Percentiles rank a stretch among this genome's conserved stretches.
These are phyloP conservation scores for Allygus modestus DNA, from an alignment of 2,888 invertebrate species.

Conservation along the genomic window DNA sequence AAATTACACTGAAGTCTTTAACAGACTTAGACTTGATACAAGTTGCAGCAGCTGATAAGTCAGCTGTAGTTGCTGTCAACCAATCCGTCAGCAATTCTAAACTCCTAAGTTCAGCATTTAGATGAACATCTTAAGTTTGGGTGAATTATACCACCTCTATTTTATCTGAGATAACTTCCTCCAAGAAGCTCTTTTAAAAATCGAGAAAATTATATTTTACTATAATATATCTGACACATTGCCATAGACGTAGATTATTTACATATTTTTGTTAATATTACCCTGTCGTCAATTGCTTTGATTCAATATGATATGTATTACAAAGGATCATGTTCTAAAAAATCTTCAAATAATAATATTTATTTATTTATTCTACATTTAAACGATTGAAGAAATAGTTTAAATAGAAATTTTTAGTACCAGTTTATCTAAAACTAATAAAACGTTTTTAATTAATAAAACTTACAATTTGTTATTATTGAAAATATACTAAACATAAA, in stretches of 20 bases:
- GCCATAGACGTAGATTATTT: background rate
- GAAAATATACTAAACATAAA: too few species aligned
- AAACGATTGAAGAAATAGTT: too few species aligned
- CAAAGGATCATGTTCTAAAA: too few species aligned
- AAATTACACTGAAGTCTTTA: background rate
- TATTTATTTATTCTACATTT: too few species aligned
- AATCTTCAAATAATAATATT: too few species aligned
- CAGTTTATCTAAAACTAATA: too few species aligned
- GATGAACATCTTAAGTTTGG: background rate
- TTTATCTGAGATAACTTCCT: background rate
- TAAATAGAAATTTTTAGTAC: too few species aligned
- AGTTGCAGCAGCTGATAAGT: background rate
- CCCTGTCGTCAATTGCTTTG: too few species aligned
- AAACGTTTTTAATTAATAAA: too few species aligned
- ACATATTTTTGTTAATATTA: background rate
- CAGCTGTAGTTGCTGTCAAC: background rate
- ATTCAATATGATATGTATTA: too few species aligned
- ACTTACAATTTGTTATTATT: too few species aligned
- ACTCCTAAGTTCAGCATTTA: background rate
- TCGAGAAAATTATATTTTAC: background rate
- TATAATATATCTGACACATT: background rate
- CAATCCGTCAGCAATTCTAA: constrained; percentile 2
- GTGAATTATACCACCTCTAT: background rate
- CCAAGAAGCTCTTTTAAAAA: background rate
- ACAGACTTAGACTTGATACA: background rate